Base-by-base conservation (phyloP, 2,797 vertebrate genomes). In the Eulemur mongoz region DNA sequence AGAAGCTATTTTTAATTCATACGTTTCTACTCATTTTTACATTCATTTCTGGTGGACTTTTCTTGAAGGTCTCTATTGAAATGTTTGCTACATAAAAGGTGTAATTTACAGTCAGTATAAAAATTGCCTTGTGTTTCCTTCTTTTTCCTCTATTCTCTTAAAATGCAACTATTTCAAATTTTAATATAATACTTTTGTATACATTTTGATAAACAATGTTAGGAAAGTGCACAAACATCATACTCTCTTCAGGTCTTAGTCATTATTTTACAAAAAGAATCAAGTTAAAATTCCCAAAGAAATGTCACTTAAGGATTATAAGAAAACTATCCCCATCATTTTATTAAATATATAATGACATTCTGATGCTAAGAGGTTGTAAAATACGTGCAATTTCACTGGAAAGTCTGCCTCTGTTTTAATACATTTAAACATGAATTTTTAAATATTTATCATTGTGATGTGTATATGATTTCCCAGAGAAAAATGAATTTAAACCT, bases 121-220 rank as follows among this genome's bases (percentile, higher is more conserved):
- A 73, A 59, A 78, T 79, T 88, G 6, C 32, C 40, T 89, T 92
- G 86, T 72, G 32, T 87, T 82, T 91, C 69, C 57, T 40, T 78
- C 15, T 69, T 32, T 3, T 14, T 4, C 38, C 20, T 91, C 6
- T 59, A 27, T 61, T 67, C 15, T 80, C 5, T 75, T 67, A 72
- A 90, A 94, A 86, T 32, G 5, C 12, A 93, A 50, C 27, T 45
- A 89, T 89, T 94, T 91, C 20, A 94, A 85, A 70, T 93, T 63
- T 76, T 8, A 81, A 4, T 45, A 73, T 8, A 78, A 4, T 57
- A 73, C 7, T 83, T 87, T 30, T 25, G 2, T 65, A 69, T 2
- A 57, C 2, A 40, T 96, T 84, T 90, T 96, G 30, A 17, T 69
- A 59, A 73, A 86, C 30, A 89, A 32, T 43, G 11, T 3, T 69